Conservation (phyloP, 2,888 invertebrate species). For the Arge pagana region DNA sequence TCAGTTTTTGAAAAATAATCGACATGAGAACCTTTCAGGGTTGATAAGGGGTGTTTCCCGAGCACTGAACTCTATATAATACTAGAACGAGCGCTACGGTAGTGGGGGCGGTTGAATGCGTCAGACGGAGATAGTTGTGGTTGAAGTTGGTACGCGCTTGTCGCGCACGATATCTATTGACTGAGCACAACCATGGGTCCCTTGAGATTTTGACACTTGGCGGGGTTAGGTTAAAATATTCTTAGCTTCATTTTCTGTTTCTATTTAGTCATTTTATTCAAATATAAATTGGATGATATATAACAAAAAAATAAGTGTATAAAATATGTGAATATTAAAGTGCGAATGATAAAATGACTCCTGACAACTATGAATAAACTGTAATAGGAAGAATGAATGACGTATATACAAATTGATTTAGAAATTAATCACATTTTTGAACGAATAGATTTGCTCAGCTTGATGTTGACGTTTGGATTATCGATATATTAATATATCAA, state of each 20-base stretch:
- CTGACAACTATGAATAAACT: background rate
- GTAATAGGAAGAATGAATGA: background rate
- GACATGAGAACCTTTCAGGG: too few species aligned
- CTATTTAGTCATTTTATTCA: constrained; percentile 1
- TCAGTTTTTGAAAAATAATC: too few species aligned
- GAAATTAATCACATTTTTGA: constrained; percentile 2
- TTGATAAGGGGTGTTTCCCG: too few species aligned
- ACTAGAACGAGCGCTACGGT: constrained; percentile 2
- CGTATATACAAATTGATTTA: constrained; percentile 4
- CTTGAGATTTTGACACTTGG: constrained; percentile 2
- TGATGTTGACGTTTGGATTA: too few species aligned
- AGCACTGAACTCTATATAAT: constrained; percentile 4
- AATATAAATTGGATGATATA: background rate
- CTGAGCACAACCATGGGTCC: constrained; percentile 1
- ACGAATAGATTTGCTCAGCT: background rate
- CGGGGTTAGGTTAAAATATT: background rate
- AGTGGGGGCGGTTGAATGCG: constrained; percentile 5
- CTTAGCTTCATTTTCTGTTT: background rate
- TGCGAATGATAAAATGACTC: background rate
- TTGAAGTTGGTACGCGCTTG: constrained; percentile 9
- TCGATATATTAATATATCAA: background rate
- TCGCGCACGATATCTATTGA: constrained; percentile 7
- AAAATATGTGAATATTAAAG: background rate
- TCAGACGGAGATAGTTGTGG: constrained; percentile 10
- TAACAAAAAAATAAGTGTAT: background rate